These are phyloP conservation scores for Sorex maritimensis DNA, from an alignment of 2,797 vertebrate genomes.

Conservation along the genomic window DNA sequence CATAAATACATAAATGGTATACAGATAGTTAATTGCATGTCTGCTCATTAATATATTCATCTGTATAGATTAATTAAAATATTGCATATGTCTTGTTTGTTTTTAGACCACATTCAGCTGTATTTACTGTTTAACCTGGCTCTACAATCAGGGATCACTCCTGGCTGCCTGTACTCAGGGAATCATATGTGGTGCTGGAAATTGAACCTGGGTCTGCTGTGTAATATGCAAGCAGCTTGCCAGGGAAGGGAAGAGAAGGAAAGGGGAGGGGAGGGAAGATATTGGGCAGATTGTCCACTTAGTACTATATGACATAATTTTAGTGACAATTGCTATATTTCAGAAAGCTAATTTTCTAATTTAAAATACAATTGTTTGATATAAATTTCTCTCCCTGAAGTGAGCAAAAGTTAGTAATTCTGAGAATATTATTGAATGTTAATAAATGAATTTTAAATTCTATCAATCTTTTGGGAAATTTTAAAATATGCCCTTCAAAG, in stretches of 20 bases:
- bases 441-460: constrained; percentile 26
- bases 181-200: no score
- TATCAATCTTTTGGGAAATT: background rate
- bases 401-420: background rate
- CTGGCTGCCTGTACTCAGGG: no score
- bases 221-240: no score
- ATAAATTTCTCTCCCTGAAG: background rate
- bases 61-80: background rate
- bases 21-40: background rate
- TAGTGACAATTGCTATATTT: constrained; percentile 57
- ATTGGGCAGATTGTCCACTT: background rate
- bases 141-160: no score
- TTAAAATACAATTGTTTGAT: background rate
- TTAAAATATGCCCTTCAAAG: background rate
- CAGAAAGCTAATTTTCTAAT: constrained; percentile 27
- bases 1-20: background rate
- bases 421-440: background rate
- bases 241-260: no score
- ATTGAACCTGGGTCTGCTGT: no score
- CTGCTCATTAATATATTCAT: background rate
- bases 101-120: no score
- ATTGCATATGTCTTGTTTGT: no score
- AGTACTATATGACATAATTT: background rate
- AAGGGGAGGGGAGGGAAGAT: background rate
- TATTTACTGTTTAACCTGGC: no score